phyloP scores from a whole-genome alignment of 2,797 vertebrate species.

The Sardinella longiceps region DNA sequence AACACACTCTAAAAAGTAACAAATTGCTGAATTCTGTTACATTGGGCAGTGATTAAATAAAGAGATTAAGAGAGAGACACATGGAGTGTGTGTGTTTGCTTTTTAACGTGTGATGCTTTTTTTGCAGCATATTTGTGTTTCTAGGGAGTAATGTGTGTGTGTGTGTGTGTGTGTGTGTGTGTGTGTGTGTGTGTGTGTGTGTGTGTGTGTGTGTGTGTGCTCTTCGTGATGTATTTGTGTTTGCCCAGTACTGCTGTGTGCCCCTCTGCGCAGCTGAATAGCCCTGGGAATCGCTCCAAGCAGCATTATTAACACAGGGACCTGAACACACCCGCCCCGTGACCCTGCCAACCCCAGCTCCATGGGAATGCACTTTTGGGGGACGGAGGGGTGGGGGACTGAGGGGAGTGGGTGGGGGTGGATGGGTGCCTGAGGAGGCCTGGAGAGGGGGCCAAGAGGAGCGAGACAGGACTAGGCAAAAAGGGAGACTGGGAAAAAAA shows the following conservation, averaged over 20 bases:
- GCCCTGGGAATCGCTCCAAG: conserved; percentile 60
- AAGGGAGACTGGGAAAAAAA: background rate
- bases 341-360: conserved; percentile 48
- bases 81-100: background rate
- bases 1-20: background rate
- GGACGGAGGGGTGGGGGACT: conserved; percentile 31
- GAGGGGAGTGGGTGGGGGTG: conserved; percentile 22
- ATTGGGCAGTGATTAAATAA: background rate
- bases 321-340: conserved; percentile 42
- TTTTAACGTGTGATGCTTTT: background rate
- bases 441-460: background rate
- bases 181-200: conserved; percentile 14
- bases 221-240: conserved; percentile 35
- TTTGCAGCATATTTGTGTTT: background rate
- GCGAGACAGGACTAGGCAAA: background rate
- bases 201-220: conserved; percentile 29
- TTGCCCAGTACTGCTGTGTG: conserved; percentile 21
- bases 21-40: background rate
- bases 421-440: conserved; percentile 11
- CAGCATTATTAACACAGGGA: conserved; percentile 57
- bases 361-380: conserved; percentile 52
- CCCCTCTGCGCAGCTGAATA: conserved; percentile 47
- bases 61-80: background rate
- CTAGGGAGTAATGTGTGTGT: background rate
- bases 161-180: conserved; percentile 22